Conservation (phyloP, 2,113 vertebrate species). For the Thalassarche chlororhynchos region DNA sequence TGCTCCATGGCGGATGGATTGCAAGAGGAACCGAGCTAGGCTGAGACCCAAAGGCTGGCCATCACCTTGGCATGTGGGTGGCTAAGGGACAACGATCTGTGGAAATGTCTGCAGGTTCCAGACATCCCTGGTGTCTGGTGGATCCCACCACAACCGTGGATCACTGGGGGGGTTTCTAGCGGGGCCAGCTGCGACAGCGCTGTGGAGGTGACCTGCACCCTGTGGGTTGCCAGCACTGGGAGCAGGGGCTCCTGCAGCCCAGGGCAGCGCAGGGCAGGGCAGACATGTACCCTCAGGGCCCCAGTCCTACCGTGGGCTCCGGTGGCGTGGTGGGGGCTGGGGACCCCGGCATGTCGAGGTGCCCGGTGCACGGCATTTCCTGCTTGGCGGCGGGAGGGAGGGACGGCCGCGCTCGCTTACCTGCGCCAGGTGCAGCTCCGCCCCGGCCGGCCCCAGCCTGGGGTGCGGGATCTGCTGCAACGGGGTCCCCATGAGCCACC, state of each 20-base stretch:
- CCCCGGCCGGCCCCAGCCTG: neutral
- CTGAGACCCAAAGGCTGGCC: neutral
- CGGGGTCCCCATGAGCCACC: neutral
- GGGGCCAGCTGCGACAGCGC: no score
- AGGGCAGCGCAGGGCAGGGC: neutral
- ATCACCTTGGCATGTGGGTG: neutral
- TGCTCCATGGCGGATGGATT: fast-evolving
- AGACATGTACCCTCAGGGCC: neutral
- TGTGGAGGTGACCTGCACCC: neutral
- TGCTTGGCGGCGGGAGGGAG: neutral
- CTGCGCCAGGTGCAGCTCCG: neutral
- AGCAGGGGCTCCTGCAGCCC: neutral
- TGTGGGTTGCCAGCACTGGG: fast-evolving
- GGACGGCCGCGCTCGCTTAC: neutral
- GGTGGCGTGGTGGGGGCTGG: neutral
- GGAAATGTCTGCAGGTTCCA: neutral
- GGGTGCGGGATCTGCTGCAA: neutral
- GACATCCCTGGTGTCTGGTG: neutral
- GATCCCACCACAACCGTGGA: neutral
- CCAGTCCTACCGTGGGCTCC: neutral
- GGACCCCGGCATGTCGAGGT: neutral
- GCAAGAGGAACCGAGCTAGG: neutral
- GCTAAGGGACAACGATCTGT: neutral
- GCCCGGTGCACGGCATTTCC: neutral
- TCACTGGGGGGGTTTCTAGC: neutral